These are phyloP conservation scores for Fulica atra DNA, from an alignment of 2,113 vertebrate genomes.

Conservation along the genomic window DNA sequence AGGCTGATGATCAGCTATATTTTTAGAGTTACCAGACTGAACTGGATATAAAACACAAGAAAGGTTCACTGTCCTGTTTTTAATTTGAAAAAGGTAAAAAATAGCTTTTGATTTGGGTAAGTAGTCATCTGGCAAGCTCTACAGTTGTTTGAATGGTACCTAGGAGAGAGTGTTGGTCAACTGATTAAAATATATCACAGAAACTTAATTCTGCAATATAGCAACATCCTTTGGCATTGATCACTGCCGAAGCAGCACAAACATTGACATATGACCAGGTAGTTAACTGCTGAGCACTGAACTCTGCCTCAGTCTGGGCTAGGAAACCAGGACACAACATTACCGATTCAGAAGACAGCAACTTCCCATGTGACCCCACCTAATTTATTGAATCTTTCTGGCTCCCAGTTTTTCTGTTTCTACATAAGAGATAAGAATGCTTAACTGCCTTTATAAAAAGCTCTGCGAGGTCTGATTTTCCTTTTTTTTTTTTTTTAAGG, in stretches of 20 bases:
- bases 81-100: background rate
- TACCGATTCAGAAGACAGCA: background rate
- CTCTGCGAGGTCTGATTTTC: background rate
- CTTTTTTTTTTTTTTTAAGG: background rate
- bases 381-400: background rate
- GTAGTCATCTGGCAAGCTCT: conserved; percentile 6
- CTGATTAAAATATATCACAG: background rate
- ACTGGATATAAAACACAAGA: background rate
- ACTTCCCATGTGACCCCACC: background rate
- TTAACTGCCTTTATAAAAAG: background rate
- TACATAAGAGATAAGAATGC: background rate
- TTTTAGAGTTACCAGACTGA: background rate
- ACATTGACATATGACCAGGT: background rate
- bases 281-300: background rate
- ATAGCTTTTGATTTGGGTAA: background rate
- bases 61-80: background rate
- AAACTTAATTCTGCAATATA: background rate
- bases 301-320: background rate
- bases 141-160: background rate
- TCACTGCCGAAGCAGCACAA: background rate
- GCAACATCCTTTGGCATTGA: background rate
- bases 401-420: background rate
- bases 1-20: background rate
- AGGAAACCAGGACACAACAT: background rate
- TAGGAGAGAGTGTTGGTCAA: background rate